Evolutionary conservation across 2,888 invertebrate species (phyloP).

Genomic region (Biston betularia): DNA sequence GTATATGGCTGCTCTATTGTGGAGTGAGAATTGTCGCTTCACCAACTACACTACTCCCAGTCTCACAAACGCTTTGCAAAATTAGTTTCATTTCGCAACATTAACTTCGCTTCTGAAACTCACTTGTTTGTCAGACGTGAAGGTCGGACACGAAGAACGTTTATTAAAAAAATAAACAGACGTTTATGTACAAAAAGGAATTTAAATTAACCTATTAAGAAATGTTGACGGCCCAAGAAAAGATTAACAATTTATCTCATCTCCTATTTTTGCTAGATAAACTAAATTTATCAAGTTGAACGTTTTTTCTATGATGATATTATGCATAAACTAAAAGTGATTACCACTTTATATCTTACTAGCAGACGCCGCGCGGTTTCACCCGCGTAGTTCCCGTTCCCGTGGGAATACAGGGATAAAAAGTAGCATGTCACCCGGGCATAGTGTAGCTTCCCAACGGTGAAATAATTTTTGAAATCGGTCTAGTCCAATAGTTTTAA

Average conservation of each 20-base stretch:
- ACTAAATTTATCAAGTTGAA: background rate
- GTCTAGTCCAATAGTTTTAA: too few relatives aligned
- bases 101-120: conserved; percentile 16
- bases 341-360: too few relatives aligned
- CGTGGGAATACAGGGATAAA: too few relatives aligned
- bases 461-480: too few relatives aligned
- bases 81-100: conserved; percentile 34
- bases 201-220: conserved; percentile 3
- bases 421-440: too few relatives aligned
- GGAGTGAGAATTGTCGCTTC: background rate
- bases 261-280: background rate
- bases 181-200: conserved; percentile 6
- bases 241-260: background rate
- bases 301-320: too few relatives aligned
- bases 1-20: background rate
- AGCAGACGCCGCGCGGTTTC: too few relatives aligned
- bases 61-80: conserved; percentile 27
- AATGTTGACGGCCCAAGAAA: background rate
- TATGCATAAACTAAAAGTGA: too few relatives aligned
- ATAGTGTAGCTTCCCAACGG: too few relatives aligned
- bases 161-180: conserved; percentile 8
- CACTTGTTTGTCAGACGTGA: background rate
- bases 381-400: too few relatives aligned
- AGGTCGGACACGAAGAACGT: background rate
- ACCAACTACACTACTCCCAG: background rate